phyloP scores from a whole-genome alignment of 2,113 vertebrate genomes.

The Setophaga kirtlandii region DNA sequence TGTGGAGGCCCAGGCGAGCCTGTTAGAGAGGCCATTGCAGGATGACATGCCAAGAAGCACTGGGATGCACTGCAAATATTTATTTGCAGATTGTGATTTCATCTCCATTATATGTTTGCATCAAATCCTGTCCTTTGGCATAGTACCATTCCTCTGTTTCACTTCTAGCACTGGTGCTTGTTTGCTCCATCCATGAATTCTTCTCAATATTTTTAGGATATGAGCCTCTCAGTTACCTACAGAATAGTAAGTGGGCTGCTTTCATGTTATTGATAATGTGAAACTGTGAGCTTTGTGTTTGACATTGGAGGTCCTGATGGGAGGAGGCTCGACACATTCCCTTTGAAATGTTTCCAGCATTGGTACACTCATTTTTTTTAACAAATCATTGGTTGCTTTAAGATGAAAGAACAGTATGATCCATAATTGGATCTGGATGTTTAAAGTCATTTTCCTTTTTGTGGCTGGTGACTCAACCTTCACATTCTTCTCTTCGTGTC shows the following conservation, averaged over 20 bases:
- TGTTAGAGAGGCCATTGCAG: neutral
- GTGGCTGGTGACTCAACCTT: constrained; percentile 56
- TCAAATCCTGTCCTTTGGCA: neutral
- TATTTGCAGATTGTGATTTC: neutral
- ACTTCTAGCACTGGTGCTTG: neutral
- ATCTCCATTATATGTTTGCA: neutral
- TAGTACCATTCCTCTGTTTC: neutral
- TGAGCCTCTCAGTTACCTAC: neutral
- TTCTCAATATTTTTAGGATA: neutral
- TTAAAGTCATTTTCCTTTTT: constrained; percentile 65
- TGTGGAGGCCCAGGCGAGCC: neutral
- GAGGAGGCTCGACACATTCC: constrained; percentile 1
- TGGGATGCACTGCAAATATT: neutral
- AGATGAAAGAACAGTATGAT: constrained; percentile 55
- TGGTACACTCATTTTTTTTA: neutral
- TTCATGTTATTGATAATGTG: neutral
- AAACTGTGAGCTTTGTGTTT: neutral
- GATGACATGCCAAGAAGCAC: neutral
- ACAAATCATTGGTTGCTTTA: constrained; percentile 32
- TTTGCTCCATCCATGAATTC: neutral
- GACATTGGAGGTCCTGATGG: neutral
- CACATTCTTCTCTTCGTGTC: constrained; percentile 15
- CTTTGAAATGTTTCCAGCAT: constrained; percentile 62
- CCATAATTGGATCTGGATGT: constrained; percentile 64
- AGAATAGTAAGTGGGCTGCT: neutral